Evolutionary conservation across 2,888 invertebrate species (phyloP).

Genomic region (Netelia melanura): DNA sequence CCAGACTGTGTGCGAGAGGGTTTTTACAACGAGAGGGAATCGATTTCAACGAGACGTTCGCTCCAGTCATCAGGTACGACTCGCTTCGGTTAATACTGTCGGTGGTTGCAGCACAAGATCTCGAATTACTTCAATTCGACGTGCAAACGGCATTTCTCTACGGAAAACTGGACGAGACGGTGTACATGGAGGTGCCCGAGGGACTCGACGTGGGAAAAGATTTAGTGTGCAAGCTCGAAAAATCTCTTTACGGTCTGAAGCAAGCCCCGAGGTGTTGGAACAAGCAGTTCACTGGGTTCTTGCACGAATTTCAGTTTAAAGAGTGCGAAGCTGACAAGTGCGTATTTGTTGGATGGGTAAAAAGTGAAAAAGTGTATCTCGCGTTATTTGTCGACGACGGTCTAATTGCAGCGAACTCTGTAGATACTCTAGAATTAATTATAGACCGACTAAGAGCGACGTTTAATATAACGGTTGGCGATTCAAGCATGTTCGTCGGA

Average conservation of each 20-base stretch:
- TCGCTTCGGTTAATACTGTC: no score
- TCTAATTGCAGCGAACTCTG: slow-evolving; percentile 1
- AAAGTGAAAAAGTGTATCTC: slow-evolving; percentile 44
- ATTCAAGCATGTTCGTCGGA: slow-evolving; percentile 2
- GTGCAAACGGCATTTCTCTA: no score
- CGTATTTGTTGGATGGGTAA: slow-evolving; percentile 32
- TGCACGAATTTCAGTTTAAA: slow-evolving; percentile 16
- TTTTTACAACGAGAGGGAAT: slow-evolving; percentile 43
- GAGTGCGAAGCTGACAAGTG: slow-evolving; percentile 52
- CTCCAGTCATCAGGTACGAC: no score
- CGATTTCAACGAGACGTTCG: no score
- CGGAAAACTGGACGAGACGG: slow-evolving; percentile 63
- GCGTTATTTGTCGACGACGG: slow-evolving; percentile 52
- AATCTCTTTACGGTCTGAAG: slow-evolving; percentile 60
- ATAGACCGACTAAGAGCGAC: background rate
- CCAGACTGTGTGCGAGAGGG: slow-evolving; percentile 39
- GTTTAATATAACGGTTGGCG: slow-evolving; percentile 31
- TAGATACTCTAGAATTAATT: background rate
- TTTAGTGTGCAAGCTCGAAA: slow-evolving; percentile 48
- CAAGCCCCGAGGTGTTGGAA: slow-evolving; percentile 59
- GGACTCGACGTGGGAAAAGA: slow-evolving; percentile 20
- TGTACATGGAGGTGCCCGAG: slow-evolving; percentile 64
- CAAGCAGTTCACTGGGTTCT: slow-evolving; percentile 7
- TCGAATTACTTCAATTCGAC: no score
- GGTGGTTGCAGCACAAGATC: no score